Conservation (phyloP, 2,113 vertebrate species). For the Archilochus colubris region DNA sequence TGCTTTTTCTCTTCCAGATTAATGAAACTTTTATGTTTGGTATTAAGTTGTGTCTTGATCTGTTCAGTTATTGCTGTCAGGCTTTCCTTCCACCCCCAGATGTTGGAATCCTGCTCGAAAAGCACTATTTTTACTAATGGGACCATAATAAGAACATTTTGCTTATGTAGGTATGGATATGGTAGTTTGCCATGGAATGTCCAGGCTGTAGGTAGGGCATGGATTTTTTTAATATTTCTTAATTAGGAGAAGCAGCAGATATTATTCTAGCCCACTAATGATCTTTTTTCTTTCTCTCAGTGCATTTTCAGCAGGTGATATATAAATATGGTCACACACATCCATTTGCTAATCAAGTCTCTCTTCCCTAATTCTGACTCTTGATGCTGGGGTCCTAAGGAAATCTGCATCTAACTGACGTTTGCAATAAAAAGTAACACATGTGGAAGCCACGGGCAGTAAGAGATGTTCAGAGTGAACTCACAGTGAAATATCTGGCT, state of each 20-base stretch:
- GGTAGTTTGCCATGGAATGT: not conserved
- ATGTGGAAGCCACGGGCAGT: not conserved
- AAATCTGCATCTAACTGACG: not conserved
- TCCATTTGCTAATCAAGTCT: not conserved
- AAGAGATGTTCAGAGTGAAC: not conserved
- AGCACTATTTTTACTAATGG: not conserved
- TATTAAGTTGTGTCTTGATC: constrained; percentile 19
- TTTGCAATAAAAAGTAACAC: not conserved
- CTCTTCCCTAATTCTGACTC: rapidly evolving
- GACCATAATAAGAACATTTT: not conserved
- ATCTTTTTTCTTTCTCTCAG: not conserved
- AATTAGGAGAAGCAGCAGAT: not conserved
- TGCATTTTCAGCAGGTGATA: not conserved
- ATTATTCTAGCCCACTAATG: not conserved
- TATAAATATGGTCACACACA: not conserved
- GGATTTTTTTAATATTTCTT: not conserved
- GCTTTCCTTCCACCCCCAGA: not conserved
- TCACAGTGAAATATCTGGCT: not conserved
- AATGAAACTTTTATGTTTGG: constrained; percentile 17
- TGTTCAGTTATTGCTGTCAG: constrained; percentile 23
- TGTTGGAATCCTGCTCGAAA: not conserved
- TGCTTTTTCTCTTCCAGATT: constrained; percentile 43
- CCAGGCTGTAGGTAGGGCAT: not conserved
- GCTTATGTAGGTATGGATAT: not conserved
- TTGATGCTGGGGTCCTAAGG: not conserved